Evolutionary conservation across 2,113 vertebrate genomes (phyloP).

Genomic region (Archilochus colubris): DNA sequence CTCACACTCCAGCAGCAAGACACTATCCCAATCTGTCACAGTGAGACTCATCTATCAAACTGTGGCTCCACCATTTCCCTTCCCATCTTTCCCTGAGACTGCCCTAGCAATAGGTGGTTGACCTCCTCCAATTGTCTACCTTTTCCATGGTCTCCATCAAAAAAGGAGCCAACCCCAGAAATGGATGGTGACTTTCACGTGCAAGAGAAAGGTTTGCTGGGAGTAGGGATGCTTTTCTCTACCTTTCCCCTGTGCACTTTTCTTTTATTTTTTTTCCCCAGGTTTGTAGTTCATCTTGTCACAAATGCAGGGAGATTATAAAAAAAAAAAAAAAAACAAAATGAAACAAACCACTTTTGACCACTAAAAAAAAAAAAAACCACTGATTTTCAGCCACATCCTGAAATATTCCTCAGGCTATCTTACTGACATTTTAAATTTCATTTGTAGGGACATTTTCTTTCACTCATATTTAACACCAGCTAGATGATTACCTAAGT

Average conservation of each 20-base stretch:
- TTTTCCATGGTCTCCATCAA: not conserved
- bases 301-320: not conserved
- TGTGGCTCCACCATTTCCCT: not conserved
- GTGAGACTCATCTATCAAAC: accelerated
- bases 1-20: not conserved
- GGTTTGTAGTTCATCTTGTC: not conserved
- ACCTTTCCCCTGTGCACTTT: not conserved
- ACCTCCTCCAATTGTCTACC: not conserved
- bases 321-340: no score
- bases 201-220: not conserved
- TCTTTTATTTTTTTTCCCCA: no score
- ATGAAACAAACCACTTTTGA: not conserved
- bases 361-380: no score
- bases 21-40: accelerated
- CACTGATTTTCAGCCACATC: not conserved
- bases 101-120: accelerated
- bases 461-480: not conserved
- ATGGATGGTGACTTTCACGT: not conserved
- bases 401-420: not conserved
- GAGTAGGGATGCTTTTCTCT: not conserved
- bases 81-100: not conserved
- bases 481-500: slow-evolving; percentile 41
- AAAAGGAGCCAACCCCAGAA: not conserved
- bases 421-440: not conserved
- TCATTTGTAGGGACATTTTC: not conserved